Evolutionary conservation across 1,140 invertebrate species (phyloP).

Genomic region (Apis dorsata): DNA sequence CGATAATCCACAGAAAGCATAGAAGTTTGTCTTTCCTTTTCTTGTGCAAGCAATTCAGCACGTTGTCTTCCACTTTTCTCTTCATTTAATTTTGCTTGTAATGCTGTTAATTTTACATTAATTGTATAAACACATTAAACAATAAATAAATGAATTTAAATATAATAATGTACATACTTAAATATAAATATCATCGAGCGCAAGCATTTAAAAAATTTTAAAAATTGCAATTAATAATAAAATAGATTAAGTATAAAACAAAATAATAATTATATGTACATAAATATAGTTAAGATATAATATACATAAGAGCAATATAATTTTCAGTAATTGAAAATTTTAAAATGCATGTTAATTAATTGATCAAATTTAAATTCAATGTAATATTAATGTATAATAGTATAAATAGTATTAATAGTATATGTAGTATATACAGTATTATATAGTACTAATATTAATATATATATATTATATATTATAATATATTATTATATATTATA

Average conservation of each 20-base stretch:
- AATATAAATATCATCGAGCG: constrained; percentile 33
- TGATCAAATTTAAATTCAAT: not conserved
- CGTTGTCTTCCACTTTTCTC: constrained; percentile 92
- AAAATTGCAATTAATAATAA: constrained; percentile 28
- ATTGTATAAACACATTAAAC: not conserved
- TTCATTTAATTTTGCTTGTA: constrained; percentile 94
- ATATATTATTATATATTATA: not conserved
- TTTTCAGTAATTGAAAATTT: not conserved
- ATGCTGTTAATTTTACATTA: constrained; percentile 81
- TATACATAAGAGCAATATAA: constrained; percentile 15
- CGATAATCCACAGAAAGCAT: constrained; percentile 96
- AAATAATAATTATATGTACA: not conserved
- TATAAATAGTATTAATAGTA: not conserved
- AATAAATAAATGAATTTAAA: not conserved
- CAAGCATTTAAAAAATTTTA: constrained; percentile 48
- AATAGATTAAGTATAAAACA: not conserved
- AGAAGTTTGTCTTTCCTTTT: constrained; percentile 95
- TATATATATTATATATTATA: no score
- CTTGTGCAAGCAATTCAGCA: constrained; percentile 90
- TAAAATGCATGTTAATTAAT: not conserved
- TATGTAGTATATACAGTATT: not conserved
- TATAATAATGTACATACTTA: constrained; percentile 57
- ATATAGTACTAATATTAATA: not conserved
- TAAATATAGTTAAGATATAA: not conserved
- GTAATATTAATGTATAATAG: not conserved